Evolutionary conservation across 2,888 invertebrate species (phyloP), one percentile per base, ranked within the genome.

Genomic region (Nipponacmea schrenckii): DNA sequence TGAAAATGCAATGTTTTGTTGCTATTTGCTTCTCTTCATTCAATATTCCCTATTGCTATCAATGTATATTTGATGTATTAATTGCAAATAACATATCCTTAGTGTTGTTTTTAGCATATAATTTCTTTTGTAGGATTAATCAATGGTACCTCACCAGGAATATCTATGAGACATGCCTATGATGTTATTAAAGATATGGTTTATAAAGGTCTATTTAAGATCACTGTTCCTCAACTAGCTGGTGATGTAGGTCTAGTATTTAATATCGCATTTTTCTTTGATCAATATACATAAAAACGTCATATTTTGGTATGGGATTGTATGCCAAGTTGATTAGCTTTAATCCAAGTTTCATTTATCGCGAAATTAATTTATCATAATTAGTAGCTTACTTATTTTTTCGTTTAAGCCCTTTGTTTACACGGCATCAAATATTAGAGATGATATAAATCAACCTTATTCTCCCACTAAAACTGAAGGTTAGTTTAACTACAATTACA

Each of bases 161-260:
- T 79, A 1, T 56, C 77, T 12, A 76, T 81, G 27, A 72, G 73
- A n/a, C 67, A 69, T 12, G 79, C 78, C 2, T 77, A 77, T 68
- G 62, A 72, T 1, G 74, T 74, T 5, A 39, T 82, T 17, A 80
- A 79, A 64, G 78, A 82, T 67, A 44, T 74, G 24, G 77, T 82
- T 1, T 81, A 79, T 73, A 75, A 74, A 31, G 70, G 70, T 0
- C 64, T 76, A 3, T 65, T 80, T 24, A 74, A 70, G 56, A 67
- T 81, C 26, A 62, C 73, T n/a, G 67, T 81, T 12, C 72, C 74
- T 20, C 44, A 67, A 44, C 44, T 48, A 12, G 45, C 67, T 67
- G 56, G 66, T 62, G 39, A 20, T 31, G 20, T 44, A 50, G 17
- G 63, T 69, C 0, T 24, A 20, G n/a, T 0, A 7, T 39, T 24